Percentiles rank a stretch among this genome's conserved stretches.
These are phyloP conservation scores for Sisor rabdophorus DNA, from an alignment of 2,113 vertebrate genomes.

Conservation along the genomic window DNA sequence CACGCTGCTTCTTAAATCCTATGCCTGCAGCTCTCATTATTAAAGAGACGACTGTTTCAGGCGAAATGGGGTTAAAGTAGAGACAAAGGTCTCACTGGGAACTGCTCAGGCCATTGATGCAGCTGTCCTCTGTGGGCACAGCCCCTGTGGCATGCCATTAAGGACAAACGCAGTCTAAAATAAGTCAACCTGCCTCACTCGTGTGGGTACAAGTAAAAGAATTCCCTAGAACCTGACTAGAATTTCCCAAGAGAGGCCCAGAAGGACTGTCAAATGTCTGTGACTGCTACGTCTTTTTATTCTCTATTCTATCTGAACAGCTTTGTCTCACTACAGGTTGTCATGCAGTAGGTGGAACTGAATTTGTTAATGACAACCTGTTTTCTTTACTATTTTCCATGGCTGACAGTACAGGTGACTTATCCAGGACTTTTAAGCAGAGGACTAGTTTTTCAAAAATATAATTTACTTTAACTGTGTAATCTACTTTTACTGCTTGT, in stretches of 20 bases:
- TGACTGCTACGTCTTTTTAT: slow-evolving; percentile 33
- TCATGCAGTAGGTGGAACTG: slow-evolving; percentile 20
- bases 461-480: background rate
- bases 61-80: slow-evolving; percentile 34
- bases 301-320: slow-evolving; percentile 24
- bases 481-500: background rate
- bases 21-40: slow-evolving; percentile 33
- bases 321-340: slow-evolving; percentile 43
- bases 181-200: slow-evolving; percentile 12
- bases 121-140: slow-evolving; percentile 10
- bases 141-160: slow-evolving; percentile 46
- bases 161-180: slow-evolving; percentile 23
- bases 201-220: background rate
- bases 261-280: slow-evolving; percentile 36
- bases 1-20: slow-evolving; percentile 9
- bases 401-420: slow-evolving; percentile 42
- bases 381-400: slow-evolving; percentile 25
- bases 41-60: slow-evolving; percentile 36
- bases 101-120: slow-evolving; percentile 31
- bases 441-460: slow-evolving; percentile 8
- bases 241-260: slow-evolving; percentile 45
- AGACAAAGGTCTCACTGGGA: slow-evolving; percentile 25
- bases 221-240: slow-evolving; percentile 26
- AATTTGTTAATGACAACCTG: slow-evolving; percentile 44
- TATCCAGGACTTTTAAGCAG: slow-evolving; percentile 24